Conservation (phyloP, 64 coral and sea anemone genomes). For the Platygyra sinensis region DNA sequence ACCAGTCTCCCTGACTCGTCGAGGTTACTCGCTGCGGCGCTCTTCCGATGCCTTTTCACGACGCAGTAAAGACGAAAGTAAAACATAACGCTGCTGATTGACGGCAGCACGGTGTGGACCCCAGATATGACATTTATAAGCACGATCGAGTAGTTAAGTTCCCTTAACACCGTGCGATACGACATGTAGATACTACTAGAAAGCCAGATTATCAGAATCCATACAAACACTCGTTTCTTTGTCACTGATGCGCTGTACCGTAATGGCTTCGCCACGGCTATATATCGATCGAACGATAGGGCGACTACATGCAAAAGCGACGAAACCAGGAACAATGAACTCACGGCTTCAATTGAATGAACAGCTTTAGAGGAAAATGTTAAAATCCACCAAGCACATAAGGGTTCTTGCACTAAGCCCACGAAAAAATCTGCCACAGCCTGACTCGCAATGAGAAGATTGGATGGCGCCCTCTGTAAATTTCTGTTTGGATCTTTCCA, state of each 20-base stretch:
- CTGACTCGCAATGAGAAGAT: constrained; percentile 74
- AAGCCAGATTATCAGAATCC: constrained; percentile 46
- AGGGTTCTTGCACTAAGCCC: constrained; percentile 46
- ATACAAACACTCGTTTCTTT: background rate
- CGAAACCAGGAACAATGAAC: constrained; percentile 71
- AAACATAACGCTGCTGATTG: constrained; percentile 61
- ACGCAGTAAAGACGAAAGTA: constrained; percentile 50
- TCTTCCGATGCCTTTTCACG: constrained; percentile 43
- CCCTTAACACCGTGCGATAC: constrained; percentile 40
- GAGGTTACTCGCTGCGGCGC: background rate
- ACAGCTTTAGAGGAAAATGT: constrained; percentile 56
- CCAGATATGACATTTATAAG: constrained; percentile 62
- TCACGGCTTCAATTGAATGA: constrained; percentile 52
- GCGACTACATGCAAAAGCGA: constrained; percentile 75
- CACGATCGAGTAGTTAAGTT: background rate
- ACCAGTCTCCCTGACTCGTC: constrained; percentile 61
- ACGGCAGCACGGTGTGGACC: constrained; percentile 63
- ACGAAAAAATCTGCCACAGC: constrained; percentile 79
- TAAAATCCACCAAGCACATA: constrained; percentile 78
- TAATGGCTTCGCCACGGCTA: constrained; percentile 64
- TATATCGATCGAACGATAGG: constrained; percentile 56
- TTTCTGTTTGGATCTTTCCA: constrained; percentile 75
- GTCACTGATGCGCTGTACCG: constrained; percentile 42
- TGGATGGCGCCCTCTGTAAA: constrained; percentile 50
- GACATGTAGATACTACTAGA: constrained; percentile 65